Percentiles rank a stretch among this genome's conserved stretches.
Evolutionary conservation across 1,140 invertebrate species (phyloP).

Genomic region (Papilio polytes): DNA sequence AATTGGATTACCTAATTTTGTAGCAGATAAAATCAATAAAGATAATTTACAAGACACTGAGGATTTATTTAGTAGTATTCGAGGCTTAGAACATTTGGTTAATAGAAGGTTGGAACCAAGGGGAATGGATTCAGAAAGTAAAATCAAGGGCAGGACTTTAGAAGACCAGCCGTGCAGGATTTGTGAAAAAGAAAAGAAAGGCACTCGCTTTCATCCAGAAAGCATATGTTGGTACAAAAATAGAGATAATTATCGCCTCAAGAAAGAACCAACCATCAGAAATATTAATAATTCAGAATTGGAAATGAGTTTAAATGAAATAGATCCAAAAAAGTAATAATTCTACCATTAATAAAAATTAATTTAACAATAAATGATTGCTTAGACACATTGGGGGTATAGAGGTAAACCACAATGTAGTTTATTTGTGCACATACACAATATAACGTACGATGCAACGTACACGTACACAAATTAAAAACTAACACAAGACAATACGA

Average conservation of each 20-base stretch:
- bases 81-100: constrained; percentile 52
- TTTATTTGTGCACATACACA: too few species aligned
- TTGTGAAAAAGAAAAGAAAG: constrained; percentile 29
- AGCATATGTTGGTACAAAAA: constrained; percentile 45
- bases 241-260: background rate
- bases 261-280: constrained; percentile 36
- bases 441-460: too few species aligned
- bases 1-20: constrained; percentile 54
- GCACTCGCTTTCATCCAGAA: constrained; percentile 49
- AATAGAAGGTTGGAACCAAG: constrained; percentile 31
- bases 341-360: constrained; percentile 41
- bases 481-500: too few species aligned
- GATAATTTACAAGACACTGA: constrained; percentile 45
- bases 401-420: too few species aligned
- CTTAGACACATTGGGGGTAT: background rate
- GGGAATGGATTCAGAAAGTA: too few species aligned
- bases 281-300: constrained; percentile 40
- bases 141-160: too few species aligned
- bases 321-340: constrained; percentile 41
- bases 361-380: constrained; percentile 6
- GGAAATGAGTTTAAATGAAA: constrained; percentile 30
- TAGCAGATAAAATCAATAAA: constrained; percentile 55
- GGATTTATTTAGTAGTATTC: constrained; percentile 51
- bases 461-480: too few species aligned
- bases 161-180: too few species aligned